Conservation (phyloP, 2,797 vertebrate genomes). For the Distichodus sexfasciatus region DNA sequence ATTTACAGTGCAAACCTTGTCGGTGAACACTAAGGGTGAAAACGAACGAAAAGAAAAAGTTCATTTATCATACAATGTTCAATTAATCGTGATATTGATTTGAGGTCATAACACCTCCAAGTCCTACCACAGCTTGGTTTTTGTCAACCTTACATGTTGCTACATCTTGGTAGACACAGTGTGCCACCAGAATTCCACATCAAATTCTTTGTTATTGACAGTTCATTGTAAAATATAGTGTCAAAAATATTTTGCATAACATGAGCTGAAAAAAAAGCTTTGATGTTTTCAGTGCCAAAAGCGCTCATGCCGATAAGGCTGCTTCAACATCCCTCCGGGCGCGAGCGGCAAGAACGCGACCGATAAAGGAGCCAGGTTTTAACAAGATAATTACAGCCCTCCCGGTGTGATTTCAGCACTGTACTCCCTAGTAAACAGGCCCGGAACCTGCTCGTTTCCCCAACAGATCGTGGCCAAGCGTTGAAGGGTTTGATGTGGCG, state of each 20-base stretch:
- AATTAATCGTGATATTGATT: too few relatives aligned
- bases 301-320: not conserved
- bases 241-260: not conserved
- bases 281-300: not conserved
- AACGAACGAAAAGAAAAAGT: too few relatives aligned
- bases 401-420: conserved; percentile 46
- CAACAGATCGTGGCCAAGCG: conserved; percentile 29
- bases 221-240: not conserved
- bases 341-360: conserved; percentile 28
- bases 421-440: conserved; percentile 42
- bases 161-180: not conserved
- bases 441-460: conserved; percentile 28
- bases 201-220: not conserved
- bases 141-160: not conserved
- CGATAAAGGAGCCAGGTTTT: conserved; percentile 49
- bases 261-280: not conserved
- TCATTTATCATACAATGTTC: too few relatives aligned
- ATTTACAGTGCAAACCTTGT: too few relatives aligned
- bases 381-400: conserved; percentile 50
- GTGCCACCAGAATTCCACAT: not conserved
- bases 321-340: not conserved
- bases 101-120: too few relatives aligned
- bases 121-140: too few relatives aligned
- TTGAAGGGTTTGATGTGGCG: conserved; percentile 46
- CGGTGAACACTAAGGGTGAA: too few relatives aligned